These are phyloP conservation scores for Lagopus leucura DNA, from an alignment of 2,113 vertebrate genomes.

Conservation along the genomic window DNA sequence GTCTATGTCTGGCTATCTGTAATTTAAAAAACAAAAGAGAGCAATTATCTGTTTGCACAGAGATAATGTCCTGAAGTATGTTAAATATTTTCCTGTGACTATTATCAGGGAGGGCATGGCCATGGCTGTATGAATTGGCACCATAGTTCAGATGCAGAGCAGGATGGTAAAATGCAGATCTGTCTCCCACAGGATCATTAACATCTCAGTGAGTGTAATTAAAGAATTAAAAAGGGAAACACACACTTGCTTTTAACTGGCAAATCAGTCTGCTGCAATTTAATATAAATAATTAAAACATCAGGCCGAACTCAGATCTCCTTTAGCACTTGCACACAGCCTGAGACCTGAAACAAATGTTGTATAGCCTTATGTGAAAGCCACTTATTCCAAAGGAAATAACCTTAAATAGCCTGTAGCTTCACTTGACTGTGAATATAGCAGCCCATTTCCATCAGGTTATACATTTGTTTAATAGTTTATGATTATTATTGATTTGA, in stretches of 20 bases:
- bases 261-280: conserved; percentile 33
- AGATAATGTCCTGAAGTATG: conserved; percentile 23
- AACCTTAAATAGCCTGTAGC: conserved; percentile 6
- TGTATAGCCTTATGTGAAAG: neutral
- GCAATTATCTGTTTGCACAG: neutral
- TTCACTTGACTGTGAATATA: neutral
- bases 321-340: neutral
- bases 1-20: neutral
- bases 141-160: neutral
- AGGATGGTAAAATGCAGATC: conserved; percentile 14
- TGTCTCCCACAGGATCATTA: conserved; percentile 42
- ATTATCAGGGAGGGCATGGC: neutral
- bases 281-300: neutral
- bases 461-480: neutral
- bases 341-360: neutral
- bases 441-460: neutral
- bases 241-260: conserved; percentile 56
- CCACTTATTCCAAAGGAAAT: neutral
- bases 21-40: neutral
- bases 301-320: neutral
- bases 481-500: conserved; percentile 21
- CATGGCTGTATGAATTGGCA: neutral
- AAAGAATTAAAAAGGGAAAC: conserved; percentile 9
- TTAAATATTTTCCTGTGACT: conserved; percentile 37
- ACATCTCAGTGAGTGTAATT: conserved; percentile 2